These are phyloP conservation scores for Dascillus cervinus DNA, from an alignment of 2,888 invertebrate species.

Conservation along the genomic window DNA sequence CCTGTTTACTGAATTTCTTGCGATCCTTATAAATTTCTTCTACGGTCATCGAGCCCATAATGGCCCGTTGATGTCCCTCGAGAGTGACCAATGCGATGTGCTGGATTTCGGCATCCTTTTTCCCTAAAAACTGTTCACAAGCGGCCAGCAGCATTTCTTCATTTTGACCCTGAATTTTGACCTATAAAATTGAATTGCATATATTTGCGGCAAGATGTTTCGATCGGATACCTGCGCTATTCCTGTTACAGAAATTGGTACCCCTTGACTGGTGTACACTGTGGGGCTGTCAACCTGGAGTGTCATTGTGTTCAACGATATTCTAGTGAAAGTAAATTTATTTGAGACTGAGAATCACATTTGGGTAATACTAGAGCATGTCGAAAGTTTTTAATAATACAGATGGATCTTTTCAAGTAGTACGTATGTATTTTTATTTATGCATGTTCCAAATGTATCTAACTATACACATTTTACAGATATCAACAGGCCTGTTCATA, in stretches of 20 bases:
- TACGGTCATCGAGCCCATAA: slow-evolving; percentile 96
- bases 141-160: slow-evolving; percentile 85
- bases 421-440: too few relatives aligned
- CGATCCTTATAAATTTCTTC: slow-evolving; percentile 95
- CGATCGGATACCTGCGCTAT: slow-evolving; percentile 98
- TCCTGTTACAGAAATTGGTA: slow-evolving; percentile 94
- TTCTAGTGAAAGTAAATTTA: too few relatives aligned
- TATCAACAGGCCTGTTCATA: too few relatives aligned
- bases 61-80: slow-evolving; percentile 90
- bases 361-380: too few relatives aligned
- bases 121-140: slow-evolving; percentile 90
- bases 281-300: slow-evolving; percentile 92
- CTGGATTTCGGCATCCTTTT: slow-evolving; percentile 79
- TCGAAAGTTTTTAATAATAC: too few relatives aligned
- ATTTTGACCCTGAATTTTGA: slow-evolving; percentile 83
- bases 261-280: slow-evolving; percentile 93
- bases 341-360: too few relatives aligned
- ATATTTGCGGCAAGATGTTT: too few relatives aligned
- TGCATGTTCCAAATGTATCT: too few relatives aligned
- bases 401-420: too few relatives aligned
- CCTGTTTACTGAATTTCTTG: slow-evolving; percentile 91
- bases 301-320: slow-evolving; percentile 96
- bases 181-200: slow-evolving; percentile 47
- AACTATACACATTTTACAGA: too few relatives aligned
- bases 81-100: slow-evolving; percentile 86